phyloP scores from a whole-genome alignment of 2,797 vertebrate species.

The Odontamblyopus lacepedii region DNA sequence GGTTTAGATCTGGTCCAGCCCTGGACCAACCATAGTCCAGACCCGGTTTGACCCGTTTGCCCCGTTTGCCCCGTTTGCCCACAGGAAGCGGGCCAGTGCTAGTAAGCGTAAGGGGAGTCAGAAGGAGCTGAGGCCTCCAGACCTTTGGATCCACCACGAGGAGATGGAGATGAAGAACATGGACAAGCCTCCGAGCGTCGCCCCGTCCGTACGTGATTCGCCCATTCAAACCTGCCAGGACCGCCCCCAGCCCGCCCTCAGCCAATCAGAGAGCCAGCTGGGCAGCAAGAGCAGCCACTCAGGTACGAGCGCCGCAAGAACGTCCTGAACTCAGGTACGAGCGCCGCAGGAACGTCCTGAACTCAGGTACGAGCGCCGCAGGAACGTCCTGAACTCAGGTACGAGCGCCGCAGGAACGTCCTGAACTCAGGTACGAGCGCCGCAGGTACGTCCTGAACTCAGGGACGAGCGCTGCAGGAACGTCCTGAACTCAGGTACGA shows the following conservation, averaged over 20 bases:
- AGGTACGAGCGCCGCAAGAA: constrained; percentile 61
- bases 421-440: too few relatives aligned
- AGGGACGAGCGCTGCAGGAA: constrained; percentile 60
- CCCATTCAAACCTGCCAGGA: constrained; percentile 90
- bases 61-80: background rate
- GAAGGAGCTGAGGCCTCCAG: constrained; percentile 92
- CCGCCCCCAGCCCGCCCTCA: constrained; percentile 88
- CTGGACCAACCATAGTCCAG: too few relatives aligned
- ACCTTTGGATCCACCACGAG: constrained; percentile 97
- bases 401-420: too few relatives aligned
- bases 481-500: constrained; percentile 77
- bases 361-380: constrained; percentile 77
- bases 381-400: constrained; percentile 77
- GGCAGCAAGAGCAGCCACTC: constrained; percentile 92
- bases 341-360: too few relatives aligned
- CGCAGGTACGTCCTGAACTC: constrained; percentile 55
- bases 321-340: constrained; percentile 73
- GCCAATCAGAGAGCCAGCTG: constrained; percentile 91
- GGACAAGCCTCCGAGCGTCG: constrained; percentile 83
- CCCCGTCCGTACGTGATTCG: constrained; percentile 80
- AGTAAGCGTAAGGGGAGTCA: constrained; percentile 93
- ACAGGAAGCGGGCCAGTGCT: constrained; percentile 88
- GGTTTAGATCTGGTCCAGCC: background rate
- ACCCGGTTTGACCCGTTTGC: too few relatives aligned
- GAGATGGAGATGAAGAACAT: constrained; percentile 98